Evolutionary conservation across 2,888 invertebrate species (phyloP).

Genomic region (Fragum sueziense): DNA sequence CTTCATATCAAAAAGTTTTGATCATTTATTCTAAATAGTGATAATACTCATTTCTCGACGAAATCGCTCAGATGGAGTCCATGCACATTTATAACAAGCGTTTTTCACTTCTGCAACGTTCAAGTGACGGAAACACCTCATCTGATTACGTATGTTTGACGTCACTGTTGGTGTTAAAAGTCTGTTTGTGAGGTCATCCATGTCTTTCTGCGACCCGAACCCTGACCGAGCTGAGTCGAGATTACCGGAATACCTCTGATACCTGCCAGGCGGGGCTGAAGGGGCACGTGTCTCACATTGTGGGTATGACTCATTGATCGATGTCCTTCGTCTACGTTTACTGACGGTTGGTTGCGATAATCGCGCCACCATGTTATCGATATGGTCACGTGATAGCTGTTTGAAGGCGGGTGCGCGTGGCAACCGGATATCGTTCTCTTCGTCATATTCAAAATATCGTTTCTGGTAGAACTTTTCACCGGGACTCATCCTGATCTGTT

Average conservation of each 20-base stretch:
- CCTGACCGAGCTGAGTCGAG: constrained; percentile 8
- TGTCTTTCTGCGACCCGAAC: constrained; percentile 2
- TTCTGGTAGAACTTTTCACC: constrained; percentile 33
- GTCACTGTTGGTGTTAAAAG: constrained; percentile 49
- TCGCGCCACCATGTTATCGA: constrained; percentile 58
- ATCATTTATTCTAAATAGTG: background rate
- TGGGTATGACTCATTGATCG: constrained; percentile 31
- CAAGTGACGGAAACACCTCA: constrained; percentile 34
- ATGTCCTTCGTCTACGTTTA: constrained; percentile 32
- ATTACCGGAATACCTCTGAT: background rate
- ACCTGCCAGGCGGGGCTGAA: constrained; percentile 7
- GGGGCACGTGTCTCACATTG: constrained; percentile 26
- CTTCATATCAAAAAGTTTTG: too few relatives aligned
- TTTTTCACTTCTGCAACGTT: constrained; percentile 29
- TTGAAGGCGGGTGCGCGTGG: constrained; percentile 65
- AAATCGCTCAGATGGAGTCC: constrained; percentile 45
- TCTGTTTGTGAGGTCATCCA: constrained; percentile 46
- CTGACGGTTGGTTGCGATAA: constrained; percentile 60
- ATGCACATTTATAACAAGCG: constrained; percentile 41
- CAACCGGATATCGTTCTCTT: constrained; percentile 47
- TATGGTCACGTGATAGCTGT: constrained; percentile 43
- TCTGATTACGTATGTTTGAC: constrained; percentile 41
- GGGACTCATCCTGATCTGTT: constrained; percentile 28
- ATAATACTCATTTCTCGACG: constrained; percentile 29
- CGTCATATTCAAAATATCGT: constrained; percentile 50